Base-by-base conservation (phyloP, 2,797 vertebrate species). In the Myotis daubentonii region DNA sequence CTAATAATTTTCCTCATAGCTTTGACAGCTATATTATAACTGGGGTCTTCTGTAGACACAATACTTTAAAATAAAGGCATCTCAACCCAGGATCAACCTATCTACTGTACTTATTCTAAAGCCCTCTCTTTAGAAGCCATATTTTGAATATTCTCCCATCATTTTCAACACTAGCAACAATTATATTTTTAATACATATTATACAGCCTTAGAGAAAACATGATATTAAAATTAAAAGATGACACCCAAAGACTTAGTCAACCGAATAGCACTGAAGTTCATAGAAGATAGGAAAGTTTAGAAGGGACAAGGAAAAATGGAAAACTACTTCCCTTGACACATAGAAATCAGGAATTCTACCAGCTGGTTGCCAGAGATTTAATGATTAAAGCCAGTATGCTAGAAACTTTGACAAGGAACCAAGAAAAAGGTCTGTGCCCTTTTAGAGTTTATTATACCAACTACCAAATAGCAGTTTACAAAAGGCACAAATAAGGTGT, bases 401-500 rank as follows among this genome's bases (percentile, higher is more conserved):
- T 82, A 95, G 94, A 80, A 93, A 84, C 53, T 80, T 74, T 70
- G 41, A 88, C 71, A 53, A 87, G 25, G 22, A 55, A 57, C 68
- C 20, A 2, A 75, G 60, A 87, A 95, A 93, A 93, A 94, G 55
- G 49, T 91, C 28, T 76, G 19, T 79, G 57, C 22, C 87, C 81
- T 93, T 72, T 70, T 57, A 68, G 44, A 94, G 70, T 94, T 93
- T 82, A 96, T 89, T 78, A 79, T 62, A 75, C 70, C 78, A 87
- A 72, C 55, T 75, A 93, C 62, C 83, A 94, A 96, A 93, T 9
- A 89, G 60, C 78, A 79, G 38, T 87, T 91, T 92, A 44, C 89
- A 96, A 92, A 94, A 94, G 72, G 33, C 75, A 89, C 89, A 92
- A 81, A 95, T 94, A 81, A 93, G 89, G 49, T 86, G 36, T 92